These are phyloP conservation scores for Digitonthophagus gazella DNA, from an alignment of 2,888 invertebrate genomes.

Conservation along the genomic window DNA sequence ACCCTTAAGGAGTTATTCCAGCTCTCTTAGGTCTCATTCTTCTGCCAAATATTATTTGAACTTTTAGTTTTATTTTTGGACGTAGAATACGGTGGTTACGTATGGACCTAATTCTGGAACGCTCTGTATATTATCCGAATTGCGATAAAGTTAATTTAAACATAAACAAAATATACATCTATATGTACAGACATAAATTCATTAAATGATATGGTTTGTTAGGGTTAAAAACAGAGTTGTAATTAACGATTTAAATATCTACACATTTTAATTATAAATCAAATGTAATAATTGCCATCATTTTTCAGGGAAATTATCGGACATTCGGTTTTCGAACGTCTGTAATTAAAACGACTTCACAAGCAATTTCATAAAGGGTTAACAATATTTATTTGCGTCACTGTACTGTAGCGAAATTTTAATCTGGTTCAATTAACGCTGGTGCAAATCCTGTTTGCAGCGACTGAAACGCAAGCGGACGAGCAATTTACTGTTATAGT, in stretches of 20 bases:
- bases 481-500: neutral
- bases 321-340: neutral
- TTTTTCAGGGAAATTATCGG: neutral
- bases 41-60: too few relatives aligned
- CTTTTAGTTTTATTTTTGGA: too few relatives aligned
- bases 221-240: neutral
- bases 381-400: neutral
- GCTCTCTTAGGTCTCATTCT: too few relatives aligned
- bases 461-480: neutral
- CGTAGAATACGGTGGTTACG: too few relatives aligned
- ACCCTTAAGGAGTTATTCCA: too few relatives aligned
- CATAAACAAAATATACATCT: too few relatives aligned
- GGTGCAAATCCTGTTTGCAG: neutral
- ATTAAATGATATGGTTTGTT: too few relatives aligned
- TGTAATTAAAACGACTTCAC: neutral
- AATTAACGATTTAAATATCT: neutral
- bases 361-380: neutral
- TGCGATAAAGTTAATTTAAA: too few relatives aligned
- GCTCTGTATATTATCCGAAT: too few relatives aligned
- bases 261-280: neutral
- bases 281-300: neutral
- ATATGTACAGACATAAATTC: too few relatives aligned
- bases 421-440: neutral
- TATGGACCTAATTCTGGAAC: too few relatives aligned
- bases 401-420: neutral